phyloP scores from a whole-genome alignment of 53 echinoderm and acorn worm genomes.

The Crossaster papposus region DNA sequence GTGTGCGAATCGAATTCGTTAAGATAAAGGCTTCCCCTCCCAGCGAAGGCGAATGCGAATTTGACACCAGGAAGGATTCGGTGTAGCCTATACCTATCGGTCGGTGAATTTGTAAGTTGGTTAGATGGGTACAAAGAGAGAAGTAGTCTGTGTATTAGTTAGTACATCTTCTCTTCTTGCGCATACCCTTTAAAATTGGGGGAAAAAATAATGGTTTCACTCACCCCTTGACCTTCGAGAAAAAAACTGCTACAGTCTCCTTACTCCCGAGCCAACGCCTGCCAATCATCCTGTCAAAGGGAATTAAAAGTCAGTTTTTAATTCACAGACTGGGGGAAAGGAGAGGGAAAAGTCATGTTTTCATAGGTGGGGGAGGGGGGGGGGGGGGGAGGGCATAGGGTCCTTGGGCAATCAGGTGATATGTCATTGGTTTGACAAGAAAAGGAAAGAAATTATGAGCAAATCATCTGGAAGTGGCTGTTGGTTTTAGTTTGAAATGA shows the following conservation, averaged over 20 bases:
- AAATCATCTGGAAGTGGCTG: not conserved
- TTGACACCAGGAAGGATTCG: no score
- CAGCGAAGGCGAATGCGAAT: no score
- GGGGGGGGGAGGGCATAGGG: no score
- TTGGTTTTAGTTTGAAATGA: no score
- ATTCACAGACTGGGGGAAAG: not conserved
- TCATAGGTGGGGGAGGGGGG: no score
- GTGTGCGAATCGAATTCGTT: no score
- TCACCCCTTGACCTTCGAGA: constrained; percentile 40
- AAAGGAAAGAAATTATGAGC: not conserved
- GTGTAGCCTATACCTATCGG: no score
- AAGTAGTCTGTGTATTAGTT: no score
- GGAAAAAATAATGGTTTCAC: not conserved
- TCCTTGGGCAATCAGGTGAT: not conserved
- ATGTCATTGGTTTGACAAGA: not conserved
- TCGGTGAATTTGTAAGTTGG: no score
- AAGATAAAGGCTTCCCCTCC: no score
- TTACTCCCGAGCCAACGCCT: constrained; percentile 13
- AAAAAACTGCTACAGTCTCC: constrained; percentile 20
- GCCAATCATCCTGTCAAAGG: constrained; percentile 30
- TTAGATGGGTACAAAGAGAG: no score
- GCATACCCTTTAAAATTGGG: not conserved
- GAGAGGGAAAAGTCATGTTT: not conserved
- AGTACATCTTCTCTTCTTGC: no score
- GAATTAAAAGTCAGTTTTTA: not conserved